Base-by-base conservation (phyloP, 2,888 invertebrate genomes). In the Andrena trimmerana region DNA sequence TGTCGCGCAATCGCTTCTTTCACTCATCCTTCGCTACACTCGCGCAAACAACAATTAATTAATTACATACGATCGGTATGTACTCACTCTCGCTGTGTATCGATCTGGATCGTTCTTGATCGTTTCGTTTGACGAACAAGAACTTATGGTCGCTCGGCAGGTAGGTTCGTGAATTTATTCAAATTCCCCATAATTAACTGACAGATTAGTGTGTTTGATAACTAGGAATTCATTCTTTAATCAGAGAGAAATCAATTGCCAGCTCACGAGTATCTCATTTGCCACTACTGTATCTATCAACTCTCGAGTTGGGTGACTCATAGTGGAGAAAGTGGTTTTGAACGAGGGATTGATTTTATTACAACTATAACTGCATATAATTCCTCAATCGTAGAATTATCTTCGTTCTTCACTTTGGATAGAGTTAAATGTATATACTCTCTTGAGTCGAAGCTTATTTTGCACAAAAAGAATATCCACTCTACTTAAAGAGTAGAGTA, bases 1-100 rank as follows among this genome's bases (percentile, higher is more conserved):
- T 76, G n/a, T n/a, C 72, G 27, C 54, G 4, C 78, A 33, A 13
- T 72, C 57, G 2, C 42, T 68, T 42, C 83, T 7, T 31, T 83
- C 77, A 31, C 60, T 71, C 77, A 66, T 72, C 57, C 65, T 8
- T 48, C 33, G 65, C 62, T 16, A 54, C 62, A 13, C 57, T 50
- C 70, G 62, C 74, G 16, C 68, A 36, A 63, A 74, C 65, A 78
- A 63, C 65, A 66, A 70, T 70, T 74, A 20, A 31, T 71, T 54
- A 50, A 73, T 42, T 13, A 72, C 72, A 60, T 79, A 67, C 54
- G 3, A 48, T 42, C 52, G 67, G 72, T 65, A 54, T 52, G n/a
- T 69, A 76, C 68, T 29, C 31, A 68, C 66, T 60, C 42, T 29
- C 65, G 20, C 20, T 66, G 13, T 57, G n/a, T 48, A 7, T 42